Evolutionary conservation across 2,113 vertebrate genomes (phyloP).

Genomic region (Pygoscelis antarcticus): DNA sequence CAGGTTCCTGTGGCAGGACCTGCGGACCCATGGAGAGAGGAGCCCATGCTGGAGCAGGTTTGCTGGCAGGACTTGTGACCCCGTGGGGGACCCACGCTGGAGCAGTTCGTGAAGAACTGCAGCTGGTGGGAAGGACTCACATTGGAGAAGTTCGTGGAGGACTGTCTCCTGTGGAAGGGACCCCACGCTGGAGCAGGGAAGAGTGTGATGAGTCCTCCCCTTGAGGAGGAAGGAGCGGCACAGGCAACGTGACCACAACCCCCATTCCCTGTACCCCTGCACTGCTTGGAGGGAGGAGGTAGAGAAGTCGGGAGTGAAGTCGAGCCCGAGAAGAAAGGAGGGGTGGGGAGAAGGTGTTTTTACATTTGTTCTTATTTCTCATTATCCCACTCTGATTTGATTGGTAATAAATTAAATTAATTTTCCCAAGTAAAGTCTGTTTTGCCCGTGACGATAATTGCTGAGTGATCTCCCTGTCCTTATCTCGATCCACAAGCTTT

Average conservation of each 20-base stretch:
- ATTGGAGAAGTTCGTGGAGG: background rate
- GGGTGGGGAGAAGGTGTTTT: background rate
- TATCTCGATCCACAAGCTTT: accelerated
- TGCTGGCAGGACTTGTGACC: background rate
- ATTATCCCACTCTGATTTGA: background rate
- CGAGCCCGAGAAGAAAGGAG: background rate
- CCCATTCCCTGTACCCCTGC: background rate
- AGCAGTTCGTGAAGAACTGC: background rate
- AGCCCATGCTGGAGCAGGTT: background rate
- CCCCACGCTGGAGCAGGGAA: background rate
- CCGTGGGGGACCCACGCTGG: no score
- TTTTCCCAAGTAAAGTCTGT: background rate
- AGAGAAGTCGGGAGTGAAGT: background rate
- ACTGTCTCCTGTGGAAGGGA: background rate
- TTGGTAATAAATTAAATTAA: background rate
- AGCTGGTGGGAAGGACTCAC: background rate
- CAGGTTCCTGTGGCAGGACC: background rate
- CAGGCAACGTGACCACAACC: background rate
- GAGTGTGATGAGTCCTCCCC: background rate
- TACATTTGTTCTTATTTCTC: background rate
- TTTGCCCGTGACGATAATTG: background rate
- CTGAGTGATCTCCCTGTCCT: background rate
- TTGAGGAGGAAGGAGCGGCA: background rate
- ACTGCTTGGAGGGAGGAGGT: accelerated
- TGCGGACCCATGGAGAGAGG: accelerated